Percentiles rank a stretch among this genome's conserved stretches.
These are phyloP conservation scores for Tachycineta bicolor DNA, from an alignment of 2,113 vertebrate species.

Conservation along the genomic window DNA sequence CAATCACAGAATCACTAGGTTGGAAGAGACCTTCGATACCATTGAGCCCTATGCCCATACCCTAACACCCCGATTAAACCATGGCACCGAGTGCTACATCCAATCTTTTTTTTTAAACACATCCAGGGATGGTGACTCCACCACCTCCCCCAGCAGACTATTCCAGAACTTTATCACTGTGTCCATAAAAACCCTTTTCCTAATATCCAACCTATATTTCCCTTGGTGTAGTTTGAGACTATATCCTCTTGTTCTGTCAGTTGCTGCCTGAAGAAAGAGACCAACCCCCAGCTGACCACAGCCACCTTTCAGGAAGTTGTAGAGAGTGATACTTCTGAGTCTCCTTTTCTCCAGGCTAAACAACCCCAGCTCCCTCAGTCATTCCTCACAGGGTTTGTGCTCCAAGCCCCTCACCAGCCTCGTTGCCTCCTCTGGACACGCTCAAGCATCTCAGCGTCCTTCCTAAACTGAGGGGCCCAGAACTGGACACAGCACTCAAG, in stretches of 20 bases:
- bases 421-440: rapidly evolving
- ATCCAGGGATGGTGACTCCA: neutral
- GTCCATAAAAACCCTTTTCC: neutral
- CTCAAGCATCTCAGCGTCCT: neutral
- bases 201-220: neutral
- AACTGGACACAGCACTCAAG: neutral
- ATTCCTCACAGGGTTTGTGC: neutral
- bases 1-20: neutral
- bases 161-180: neutral
- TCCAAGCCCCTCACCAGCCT: neutral
- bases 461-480: neutral
- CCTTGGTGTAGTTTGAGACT: neutral
- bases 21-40: neutral
- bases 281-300: too few species aligned
- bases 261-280: neutral
- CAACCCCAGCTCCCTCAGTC: neutral
- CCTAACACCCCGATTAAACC: neutral
- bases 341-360: neutral
- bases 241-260: neutral
- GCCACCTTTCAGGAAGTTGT: rapidly evolving
- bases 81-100: too few species aligned
- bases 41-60: too few species aligned
- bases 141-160: neutral
- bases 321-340: neutral
- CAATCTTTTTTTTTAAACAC: neutral